phyloP scores from a whole-genome alignment of 2,113 vertebrate genomes.

The Menura novaehollandiae region DNA sequence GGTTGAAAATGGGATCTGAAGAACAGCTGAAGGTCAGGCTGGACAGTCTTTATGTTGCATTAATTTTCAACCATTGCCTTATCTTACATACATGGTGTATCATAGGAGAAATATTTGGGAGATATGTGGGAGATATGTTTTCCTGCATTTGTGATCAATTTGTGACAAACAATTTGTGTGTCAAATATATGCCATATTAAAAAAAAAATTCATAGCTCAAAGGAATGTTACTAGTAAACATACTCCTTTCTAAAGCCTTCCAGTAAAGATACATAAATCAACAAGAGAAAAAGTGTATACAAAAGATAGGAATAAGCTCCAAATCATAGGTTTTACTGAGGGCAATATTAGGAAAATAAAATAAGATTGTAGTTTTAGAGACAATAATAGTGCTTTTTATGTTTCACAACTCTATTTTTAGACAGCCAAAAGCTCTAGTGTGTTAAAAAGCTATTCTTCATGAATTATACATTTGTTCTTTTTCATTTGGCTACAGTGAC shows the following conservation, averaged over 20 bases:
- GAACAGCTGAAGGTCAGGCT: background rate
- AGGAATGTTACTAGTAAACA: slow-evolving; percentile 24
- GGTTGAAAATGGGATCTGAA: background rate
- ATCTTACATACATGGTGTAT: background rate
- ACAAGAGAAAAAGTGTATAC: background rate
- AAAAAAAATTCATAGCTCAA: background rate
- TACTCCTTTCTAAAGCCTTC: slow-evolving; percentile 21
- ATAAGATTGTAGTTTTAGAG: slow-evolving; percentile 10
- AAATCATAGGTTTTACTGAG: background rate
- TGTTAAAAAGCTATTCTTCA: slow-evolving; percentile 59
- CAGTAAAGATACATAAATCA: slow-evolving; percentile 44
- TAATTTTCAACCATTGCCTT: background rate
- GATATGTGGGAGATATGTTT: background rate
- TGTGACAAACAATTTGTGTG: background rate
- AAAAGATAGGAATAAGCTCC: background rate
- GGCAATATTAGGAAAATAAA: slow-evolving; percentile 3
- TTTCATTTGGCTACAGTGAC: slow-evolving; percentile 54
- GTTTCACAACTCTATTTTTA: slow-evolving; percentile 66
- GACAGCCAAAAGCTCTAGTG: slow-evolving; percentile 55
- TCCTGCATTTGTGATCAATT: background rate
- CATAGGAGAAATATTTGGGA: background rate
- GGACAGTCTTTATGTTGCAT: background rate
- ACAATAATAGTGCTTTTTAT: slow-evolving; percentile 35
- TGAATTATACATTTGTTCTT: slow-evolving; percentile 74
- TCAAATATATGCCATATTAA: background rate